A percentile compares a stretch with the other conserved stretches of the same genome.
These are phyloP conservation scores for Rambutsinella grinnellia DNA, from an alignment of 2,888 invertebrate genomes.

Conservation along the genomic window DNA sequence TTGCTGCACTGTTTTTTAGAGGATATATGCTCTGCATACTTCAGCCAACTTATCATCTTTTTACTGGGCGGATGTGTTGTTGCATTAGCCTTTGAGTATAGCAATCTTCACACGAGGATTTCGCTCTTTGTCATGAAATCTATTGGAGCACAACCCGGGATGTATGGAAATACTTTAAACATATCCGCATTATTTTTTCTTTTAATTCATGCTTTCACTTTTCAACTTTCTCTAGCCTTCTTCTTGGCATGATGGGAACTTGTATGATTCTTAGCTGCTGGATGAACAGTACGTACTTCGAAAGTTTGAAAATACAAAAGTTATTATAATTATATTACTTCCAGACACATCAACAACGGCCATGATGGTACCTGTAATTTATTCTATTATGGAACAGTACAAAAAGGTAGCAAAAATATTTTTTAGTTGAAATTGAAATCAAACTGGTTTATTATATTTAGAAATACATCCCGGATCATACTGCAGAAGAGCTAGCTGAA, in stretches of 20 bases:
- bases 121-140: conserved; percentile 70
- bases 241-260: conserved; percentile 87
- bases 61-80: conserved; percentile 70
- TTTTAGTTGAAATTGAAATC: background rate
- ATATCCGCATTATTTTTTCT: background rate
- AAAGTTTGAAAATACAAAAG: conserved; percentile 71
- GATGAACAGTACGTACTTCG: conserved; percentile 87
- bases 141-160: conserved; percentile 57
- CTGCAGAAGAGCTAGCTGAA: conserved; percentile 10
- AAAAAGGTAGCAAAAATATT: conserved; percentile 19
- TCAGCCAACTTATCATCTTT: conserved; percentile 43
- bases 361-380: conserved; percentile 63
- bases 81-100: conserved; percentile 72
- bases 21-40: conserved; percentile 1
- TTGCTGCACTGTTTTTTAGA: conserved; percentile 14
- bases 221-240: conserved; percentile 73
- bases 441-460: background rate
- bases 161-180: conserved; percentile 35
- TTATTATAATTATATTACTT: no score
- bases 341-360: conserved; percentile 57
- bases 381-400: conserved; percentile 57
- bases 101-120: conserved; percentile 72
- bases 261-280: conserved; percentile 97
- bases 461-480: conserved; percentile 21
- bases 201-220: background rate